Evolutionary conservation across 2,113 vertebrate genomes (phyloP).

Genomic region (Chaenogobius annularis): DNA sequence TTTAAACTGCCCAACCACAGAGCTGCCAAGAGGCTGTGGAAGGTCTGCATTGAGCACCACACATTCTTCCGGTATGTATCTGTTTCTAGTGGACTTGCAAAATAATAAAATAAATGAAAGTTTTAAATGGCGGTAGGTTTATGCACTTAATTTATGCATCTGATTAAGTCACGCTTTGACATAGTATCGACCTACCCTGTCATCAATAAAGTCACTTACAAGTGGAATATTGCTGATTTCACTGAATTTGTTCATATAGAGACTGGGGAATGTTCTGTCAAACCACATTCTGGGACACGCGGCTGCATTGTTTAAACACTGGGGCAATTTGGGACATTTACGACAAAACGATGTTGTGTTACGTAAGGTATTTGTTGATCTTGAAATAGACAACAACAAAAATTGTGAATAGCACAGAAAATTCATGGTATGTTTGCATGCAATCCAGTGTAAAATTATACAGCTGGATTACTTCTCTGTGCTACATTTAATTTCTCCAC

Average conservation of each 20-base stretch:
- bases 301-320: background rate
- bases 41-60: constrained; percentile 99
- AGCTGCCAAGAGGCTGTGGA: constrained; percentile 96
- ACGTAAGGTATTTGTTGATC: background rate
- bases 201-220: too few species aligned
- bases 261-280: too few species aligned
- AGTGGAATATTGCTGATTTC: too few species aligned
- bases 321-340: too few species aligned
- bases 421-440: background rate
- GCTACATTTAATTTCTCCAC: background rate
- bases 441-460: background rate
- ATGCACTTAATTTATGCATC: too few species aligned
- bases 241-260: too few species aligned
- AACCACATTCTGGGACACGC: too few species aligned
- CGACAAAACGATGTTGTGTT: background rate
- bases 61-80: constrained; percentile 93
- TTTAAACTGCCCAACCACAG: constrained; percentile 98
- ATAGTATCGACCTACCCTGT: too few species aligned
- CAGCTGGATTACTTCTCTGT: background rate
- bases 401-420: background rate
- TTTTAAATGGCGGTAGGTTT: background rate
- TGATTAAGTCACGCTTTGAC: too few species aligned
- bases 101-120: background rate
- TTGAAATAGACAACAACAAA: background rate
- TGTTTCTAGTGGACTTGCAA: background rate